These are phyloP conservation scores for Tragelaphus strepsiceros DNA, from an alignment of 2,113 vertebrate species.

Conservation along the genomic window DNA sequence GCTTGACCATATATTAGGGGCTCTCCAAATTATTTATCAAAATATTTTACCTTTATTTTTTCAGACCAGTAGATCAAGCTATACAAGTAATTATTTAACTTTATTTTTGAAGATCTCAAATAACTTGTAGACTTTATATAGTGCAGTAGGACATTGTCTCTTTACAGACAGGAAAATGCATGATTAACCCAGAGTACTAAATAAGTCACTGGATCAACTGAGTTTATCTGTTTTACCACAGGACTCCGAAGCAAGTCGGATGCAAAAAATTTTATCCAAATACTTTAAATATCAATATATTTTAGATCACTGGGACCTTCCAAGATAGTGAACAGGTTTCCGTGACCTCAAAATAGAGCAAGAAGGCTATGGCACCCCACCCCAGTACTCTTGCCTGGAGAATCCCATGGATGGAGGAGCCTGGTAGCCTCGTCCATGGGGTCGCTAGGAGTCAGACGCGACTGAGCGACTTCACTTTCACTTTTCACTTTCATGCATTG, in stretches of 20 bases:
- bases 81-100: not conserved
- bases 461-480: too few species aligned
- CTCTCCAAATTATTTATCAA: not conserved
- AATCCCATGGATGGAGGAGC: too few species aligned
- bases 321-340: not conserved
- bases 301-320: not conserved
- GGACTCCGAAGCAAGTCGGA: not conserved
- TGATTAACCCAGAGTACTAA: not conserved
- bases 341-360: not conserved
- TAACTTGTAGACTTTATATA: not conserved
- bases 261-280: not conserved
- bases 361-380: not conserved
- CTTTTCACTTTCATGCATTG: too few species aligned
- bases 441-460: too few species aligned
- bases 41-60: not conserved
- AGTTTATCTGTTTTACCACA: not conserved
- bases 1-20: not conserved
- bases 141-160: accelerated
- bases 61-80: not conserved
- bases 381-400: too few species aligned
- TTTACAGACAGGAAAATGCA: not conserved
- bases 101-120: not conserved
- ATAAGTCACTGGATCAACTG: not conserved
- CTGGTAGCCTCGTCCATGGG: too few species aligned
- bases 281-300: not conserved